Evolutionary conservation across 2,888 invertebrate genomes (phyloP).

Genomic region (Horisme vitalbata): DNA sequence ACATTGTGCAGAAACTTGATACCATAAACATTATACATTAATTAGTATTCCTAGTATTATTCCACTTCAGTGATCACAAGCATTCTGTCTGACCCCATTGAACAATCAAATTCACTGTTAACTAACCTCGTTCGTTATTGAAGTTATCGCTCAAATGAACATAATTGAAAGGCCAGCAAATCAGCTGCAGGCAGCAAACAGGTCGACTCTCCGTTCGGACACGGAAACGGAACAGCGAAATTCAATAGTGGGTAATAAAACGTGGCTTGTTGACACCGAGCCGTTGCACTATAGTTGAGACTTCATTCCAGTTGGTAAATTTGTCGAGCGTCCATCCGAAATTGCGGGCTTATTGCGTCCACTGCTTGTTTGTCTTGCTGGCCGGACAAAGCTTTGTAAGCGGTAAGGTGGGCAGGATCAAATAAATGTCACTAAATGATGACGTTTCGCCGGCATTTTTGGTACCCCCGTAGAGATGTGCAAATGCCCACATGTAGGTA

Average conservation of each 20-base stretch:
- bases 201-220: constrained; percentile 36
- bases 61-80: neutral
- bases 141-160: constrained; percentile 20
- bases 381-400: constrained; percentile 72
- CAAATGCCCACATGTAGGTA: no score
- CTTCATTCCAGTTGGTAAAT: constrained; percentile 78
- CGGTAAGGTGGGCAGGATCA: constrained; percentile 61
- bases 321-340: constrained; percentile 72
- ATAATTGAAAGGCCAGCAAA: constrained; percentile 25
- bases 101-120: no score
- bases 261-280: constrained; percentile 70
- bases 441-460: constrained; percentile 33
- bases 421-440: constrained; percentile 58
- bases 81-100: constrained; percentile 2
- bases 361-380: constrained; percentile 67
- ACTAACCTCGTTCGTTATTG: constrained; percentile 7
- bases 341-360: constrained; percentile 76
- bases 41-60: neutral
- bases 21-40: constrained; percentile 1
- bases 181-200: constrained; percentile 19
- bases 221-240: constrained; percentile 59
- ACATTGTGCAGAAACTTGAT: constrained; percentile 7
- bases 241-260: constrained; percentile 75
- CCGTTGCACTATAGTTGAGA: constrained; percentile 61
- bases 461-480: constrained; percentile 5